Evolutionary conservation across 2,797 vertebrate species (phyloP).

Genomic region (Halcyon chelicuti): DNA sequence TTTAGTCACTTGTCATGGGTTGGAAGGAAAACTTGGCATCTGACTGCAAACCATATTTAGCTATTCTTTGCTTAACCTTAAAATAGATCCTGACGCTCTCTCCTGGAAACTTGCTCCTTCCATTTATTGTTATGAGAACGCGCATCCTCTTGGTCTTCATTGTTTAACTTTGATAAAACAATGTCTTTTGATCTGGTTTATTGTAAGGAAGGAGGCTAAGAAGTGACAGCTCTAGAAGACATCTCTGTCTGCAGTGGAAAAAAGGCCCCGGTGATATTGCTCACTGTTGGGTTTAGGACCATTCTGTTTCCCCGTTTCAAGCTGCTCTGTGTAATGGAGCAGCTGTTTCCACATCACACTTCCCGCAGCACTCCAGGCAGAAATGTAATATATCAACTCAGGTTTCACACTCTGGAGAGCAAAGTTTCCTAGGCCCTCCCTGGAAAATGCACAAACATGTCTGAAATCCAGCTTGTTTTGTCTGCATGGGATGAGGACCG

Average conservation of each 20-base stretch:
- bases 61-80: constrained; percentile 30
- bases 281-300: fast-evolving
- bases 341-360: not conserved
- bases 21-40: constrained; percentile 5
- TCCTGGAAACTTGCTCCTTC: not conserved
- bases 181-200: not conserved
- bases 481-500: fast-evolving
- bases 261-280: not conserved
- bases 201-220: not conserved
- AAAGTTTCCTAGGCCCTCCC: not conserved
- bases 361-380: fast-evolving
- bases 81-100: constrained; percentile 50
- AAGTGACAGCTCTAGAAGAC: not conserved
- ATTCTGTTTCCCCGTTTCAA: fast-evolving
- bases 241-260: fast-evolving
- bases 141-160: not conserved
- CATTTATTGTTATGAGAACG: constrained; percentile 31
- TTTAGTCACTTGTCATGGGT: not conserved
- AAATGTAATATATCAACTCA: not conserved
- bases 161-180: not conserved
- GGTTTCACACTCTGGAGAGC: not conserved
- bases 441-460: fast-evolving
- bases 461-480: not conserved
- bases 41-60: constrained; percentile 44
- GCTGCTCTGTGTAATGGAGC: not conserved